Evolutionary conservation across 2,888 invertebrate genomes (phyloP), one percentile per base, ranked within the genome.

Genomic region (Caenorhabditis doughertyi): DNA sequence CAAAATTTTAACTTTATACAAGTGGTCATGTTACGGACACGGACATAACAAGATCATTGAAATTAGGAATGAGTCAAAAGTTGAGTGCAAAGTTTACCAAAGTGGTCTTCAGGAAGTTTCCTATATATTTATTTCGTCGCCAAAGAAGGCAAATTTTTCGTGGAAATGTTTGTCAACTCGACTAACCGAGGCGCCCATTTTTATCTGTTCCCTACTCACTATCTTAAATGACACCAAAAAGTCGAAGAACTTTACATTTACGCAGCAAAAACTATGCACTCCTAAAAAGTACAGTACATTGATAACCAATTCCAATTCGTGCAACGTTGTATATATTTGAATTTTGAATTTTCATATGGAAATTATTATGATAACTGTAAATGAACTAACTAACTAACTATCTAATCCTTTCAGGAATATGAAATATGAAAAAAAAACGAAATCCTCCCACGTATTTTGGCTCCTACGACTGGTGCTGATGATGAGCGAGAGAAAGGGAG

Each of bases 121-220:
- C 42, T 21, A n/a, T 8, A 60, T 21, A 58, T n/a, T 58, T 21
- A 29, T 35, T 58, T 32, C n/a, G n/a, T n/a, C n/a, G n/a, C n/a
- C n/a, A 21, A 39, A 47, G 3, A 44, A 23, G 13, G 56, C 9
- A 53, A 16, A 39, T 58, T 18, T 51, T 51, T 60, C 62, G 51
- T 9, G 21, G 60, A 56, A 47, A 49, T 76, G 58, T 76, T 76
- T 76, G 74, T 76, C 74, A 76, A 76, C 62, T 53, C 21, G 23
- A 53, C 58, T 8, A 25, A 21, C 71, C 35, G 44, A 16, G 39
- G 13, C 70, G 60, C 51, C 62, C 60, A 42, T 64, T 73, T 64
- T 65, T 74, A 64, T 74, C 73, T 74, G 73, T 65, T 64, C 62
- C 42, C 8, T 58, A 39, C 35, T 8, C 64, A 32, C 73, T 65